Evolutionary conservation across 2,888 invertebrate species (phyloP), one percentile per base, ranked within the genome.

Genomic region (Protonemura montana): DNA sequence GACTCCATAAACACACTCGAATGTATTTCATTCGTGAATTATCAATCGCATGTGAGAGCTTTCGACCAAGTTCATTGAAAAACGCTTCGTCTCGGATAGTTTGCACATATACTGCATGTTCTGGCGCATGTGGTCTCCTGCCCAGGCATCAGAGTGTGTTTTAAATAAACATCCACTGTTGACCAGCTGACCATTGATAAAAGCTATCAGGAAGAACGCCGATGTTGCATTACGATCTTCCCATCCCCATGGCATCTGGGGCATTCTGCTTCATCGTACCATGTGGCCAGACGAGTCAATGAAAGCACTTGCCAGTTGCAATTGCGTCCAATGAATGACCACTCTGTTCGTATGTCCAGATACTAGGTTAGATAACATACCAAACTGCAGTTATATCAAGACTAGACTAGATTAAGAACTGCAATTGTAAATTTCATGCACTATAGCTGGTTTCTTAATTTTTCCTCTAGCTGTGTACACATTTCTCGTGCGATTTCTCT

Each of bases 151-250:
- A 35, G 35, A 35, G 35, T 16, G 59, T 59, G 59, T 59, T 59
- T 59, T 59, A 59, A 59, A 59, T 59, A 59, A 59, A 59, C 59
- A 59, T 10, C 21, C 59, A 2, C 1, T 21, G 59, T 59, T 59
- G 59, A 59, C 59, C 59, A 59, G 59, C 59, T 59, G 59, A 59
- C 59, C 59, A 59, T 59, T 59, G 59, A 59, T 59, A 59, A 59
- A 35, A 59, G 59, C 59, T 59, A 59, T 21, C 59, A 59, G 59
- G 59, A 59, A 59, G 59, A 59, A 59, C 13, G 35, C 35, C 35
- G 35, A 35, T 35, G 5, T 35, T 35, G 35, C 35, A 35, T 35
- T 59, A 59, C 59, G 35, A 6, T 10, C 35, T 35, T 3, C 35
- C 10, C 35, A 35, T 3, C 13, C 3, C 59, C 59, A 3, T 59